A percentile compares a stretch with the other conserved stretches of the same genome.
These are phyloP conservation scores for Dreissena polymorpha DNA, from an alignment of 1,140 invertebrate species.

Conservation along the genomic window DNA sequence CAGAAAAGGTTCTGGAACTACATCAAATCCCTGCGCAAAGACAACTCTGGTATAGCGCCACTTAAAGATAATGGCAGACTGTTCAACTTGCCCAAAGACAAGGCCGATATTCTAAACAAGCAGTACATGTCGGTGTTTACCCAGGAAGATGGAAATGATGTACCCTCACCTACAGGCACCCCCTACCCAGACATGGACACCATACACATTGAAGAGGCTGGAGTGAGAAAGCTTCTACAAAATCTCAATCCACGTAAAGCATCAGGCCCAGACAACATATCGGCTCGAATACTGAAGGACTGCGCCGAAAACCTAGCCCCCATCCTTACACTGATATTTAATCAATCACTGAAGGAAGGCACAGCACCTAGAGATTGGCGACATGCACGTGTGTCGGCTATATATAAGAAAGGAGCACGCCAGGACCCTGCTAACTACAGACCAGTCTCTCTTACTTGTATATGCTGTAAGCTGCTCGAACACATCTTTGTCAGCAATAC, in stretches of 20 bases:
- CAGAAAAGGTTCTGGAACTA: too few relatives aligned
- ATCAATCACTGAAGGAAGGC: slow-evolving; percentile 9
- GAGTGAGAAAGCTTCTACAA: slow-evolving; percentile 22
- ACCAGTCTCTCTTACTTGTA: slow-evolving; percentile 18
- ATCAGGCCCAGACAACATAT: slow-evolving; percentile 12
- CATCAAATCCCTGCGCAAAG: too few relatives aligned
- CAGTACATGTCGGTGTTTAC: too few relatives aligned
- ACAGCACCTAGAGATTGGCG: not conserved
- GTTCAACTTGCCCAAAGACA: too few relatives aligned
- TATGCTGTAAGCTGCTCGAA: slow-evolving; percentile 13
- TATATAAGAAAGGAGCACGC: slow-evolving; percentile 9
- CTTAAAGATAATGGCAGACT: too few relatives aligned
- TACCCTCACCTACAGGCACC: not conserved
- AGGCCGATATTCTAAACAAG: too few relatives aligned
- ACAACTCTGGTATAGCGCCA: too few relatives aligned
- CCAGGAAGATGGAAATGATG: too few relatives aligned
- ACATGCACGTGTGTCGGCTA: slow-evolving; percentile 6
- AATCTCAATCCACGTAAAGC: slow-evolving; percentile 22
- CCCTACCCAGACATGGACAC: slow-evolving; percentile 14
- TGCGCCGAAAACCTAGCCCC: slow-evolving; percentile 6
- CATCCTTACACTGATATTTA: not conserved
- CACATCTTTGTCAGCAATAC: slow-evolving; percentile 3
- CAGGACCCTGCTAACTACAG: slow-evolving; percentile 38
- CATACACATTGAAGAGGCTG: slow-evolving; percentile 6
- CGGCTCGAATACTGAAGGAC: slow-evolving; percentile 8